Percentiles rank a stretch among this genome's conserved stretches.
phyloP scores from a whole-genome alignment of 2,888 invertebrate genomes.

The Deilephila elpenor region DNA sequence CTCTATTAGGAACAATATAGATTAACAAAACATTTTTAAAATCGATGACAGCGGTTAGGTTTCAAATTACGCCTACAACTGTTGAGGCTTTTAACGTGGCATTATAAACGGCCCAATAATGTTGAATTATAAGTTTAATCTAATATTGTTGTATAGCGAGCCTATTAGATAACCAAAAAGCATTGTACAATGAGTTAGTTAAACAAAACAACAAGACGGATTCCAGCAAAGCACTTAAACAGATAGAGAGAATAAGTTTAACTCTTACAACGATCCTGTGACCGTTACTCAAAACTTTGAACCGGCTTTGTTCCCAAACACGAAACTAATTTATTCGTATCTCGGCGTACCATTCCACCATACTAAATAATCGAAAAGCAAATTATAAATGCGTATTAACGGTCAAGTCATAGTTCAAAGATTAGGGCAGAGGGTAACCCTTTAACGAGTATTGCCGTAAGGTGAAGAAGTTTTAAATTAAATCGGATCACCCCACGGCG shows the following conservation, averaged over 20 bases:
- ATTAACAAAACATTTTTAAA: background rate
- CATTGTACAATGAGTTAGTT: slow-evolving; percentile 56
- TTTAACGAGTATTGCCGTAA: slow-evolving; percentile 66
- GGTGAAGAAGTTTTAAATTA: slow-evolving; percentile 78
- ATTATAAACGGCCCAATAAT: background rate
- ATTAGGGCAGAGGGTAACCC: slow-evolving; percentile 83
- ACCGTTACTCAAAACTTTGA: slow-evolving; percentile 81
- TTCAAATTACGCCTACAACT: background rate
- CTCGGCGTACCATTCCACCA: slow-evolving; percentile 71
- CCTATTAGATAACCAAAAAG: slow-evolving; percentile 42
- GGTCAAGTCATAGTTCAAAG: slow-evolving; percentile 85
- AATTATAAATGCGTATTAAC: slow-evolving; percentile 85
- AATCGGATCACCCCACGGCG: slow-evolving; percentile 64
- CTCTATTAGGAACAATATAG: no score
- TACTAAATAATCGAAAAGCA: slow-evolving; percentile 82
- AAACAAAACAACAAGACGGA: slow-evolving; percentile 67
- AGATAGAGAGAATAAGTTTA: slow-evolving; percentile 68
- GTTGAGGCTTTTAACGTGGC: no score
- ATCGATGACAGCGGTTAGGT: background rate
- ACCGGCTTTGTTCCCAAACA: slow-evolving; percentile 82
- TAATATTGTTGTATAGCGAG: slow-evolving; percentile 6
- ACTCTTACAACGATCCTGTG: slow-evolving; percentile 76
- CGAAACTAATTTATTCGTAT: slow-evolving; percentile 84
- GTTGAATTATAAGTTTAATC: background rate
- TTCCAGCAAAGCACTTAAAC: slow-evolving; percentile 65